phyloP scores from a whole-genome alignment of 2,797 vertebrate species.

The Nothura maculosa region DNA sequence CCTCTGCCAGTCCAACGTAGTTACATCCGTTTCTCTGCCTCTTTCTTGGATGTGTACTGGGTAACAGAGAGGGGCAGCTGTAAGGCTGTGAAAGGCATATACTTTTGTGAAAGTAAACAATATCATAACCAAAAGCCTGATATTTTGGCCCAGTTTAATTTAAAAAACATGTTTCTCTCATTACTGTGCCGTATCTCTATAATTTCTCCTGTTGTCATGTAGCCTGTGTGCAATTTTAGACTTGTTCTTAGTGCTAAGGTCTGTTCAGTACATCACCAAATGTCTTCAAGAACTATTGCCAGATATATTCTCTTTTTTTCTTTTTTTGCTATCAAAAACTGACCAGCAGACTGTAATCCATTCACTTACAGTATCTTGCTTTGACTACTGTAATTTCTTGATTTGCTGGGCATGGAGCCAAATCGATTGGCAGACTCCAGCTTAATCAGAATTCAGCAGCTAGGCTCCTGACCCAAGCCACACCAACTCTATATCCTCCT shows the following conservation, averaged over 20 bases:
- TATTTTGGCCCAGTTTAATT: background rate
- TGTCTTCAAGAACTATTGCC: slow-evolving; percentile 17
- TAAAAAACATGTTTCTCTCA: background rate
- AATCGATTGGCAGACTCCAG: slow-evolving; percentile 38
- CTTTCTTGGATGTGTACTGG: background rate
- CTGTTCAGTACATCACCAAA: background rate
- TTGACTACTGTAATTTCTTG: slow-evolving; percentile 60
- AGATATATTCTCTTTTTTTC: background rate
- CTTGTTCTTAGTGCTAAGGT: background rate
- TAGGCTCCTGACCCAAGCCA: slow-evolving; percentile 55
- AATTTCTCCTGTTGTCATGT: background rate
- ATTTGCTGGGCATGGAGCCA: slow-evolving; percentile 68
- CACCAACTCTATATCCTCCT: slow-evolving; percentile 34
- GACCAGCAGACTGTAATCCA: slow-evolving; percentile 52
- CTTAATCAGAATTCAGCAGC: slow-evolving; percentile 39
- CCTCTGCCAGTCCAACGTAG: background rate
- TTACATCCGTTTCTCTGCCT: background rate
- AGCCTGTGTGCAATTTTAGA: background rate
- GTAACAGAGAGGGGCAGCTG: background rate
- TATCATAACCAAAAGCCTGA: background rate
- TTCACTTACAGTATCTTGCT: slow-evolving; percentile 16
- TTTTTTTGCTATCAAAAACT: slow-evolving; percentile 13
- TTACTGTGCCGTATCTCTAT: background rate
- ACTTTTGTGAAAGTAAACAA: background rate
- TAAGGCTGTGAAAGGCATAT: background rate